Evolutionary conservation across 2,888 invertebrate genomes (phyloP).

Genomic region (Hipparchia semele): DNA sequence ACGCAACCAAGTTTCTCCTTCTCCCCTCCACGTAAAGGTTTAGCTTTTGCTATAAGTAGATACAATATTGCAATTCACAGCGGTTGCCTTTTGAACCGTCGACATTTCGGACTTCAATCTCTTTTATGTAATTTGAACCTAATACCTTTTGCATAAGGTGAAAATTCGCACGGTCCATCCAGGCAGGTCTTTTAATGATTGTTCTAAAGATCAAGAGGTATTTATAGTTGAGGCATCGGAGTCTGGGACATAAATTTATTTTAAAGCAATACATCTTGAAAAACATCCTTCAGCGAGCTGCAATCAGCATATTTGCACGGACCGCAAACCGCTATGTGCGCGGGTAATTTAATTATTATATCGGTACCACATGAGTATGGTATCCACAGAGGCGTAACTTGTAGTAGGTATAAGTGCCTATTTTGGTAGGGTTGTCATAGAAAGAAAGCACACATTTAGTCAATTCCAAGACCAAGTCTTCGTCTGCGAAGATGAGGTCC

Average conservation of each 20-base stretch:
- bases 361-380: neutral
- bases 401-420: too few species aligned
- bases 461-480: too few species aligned
- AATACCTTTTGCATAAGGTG: neutral
- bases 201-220: neutral
- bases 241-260: conserved; percentile 7
- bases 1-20: neutral
- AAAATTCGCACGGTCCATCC: neutral
- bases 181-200: neutral
- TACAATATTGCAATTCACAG: too few species aligned
- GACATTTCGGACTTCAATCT: too few species aligned
- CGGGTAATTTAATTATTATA: conserved; percentile 20
- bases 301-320: conserved; percentile 22
- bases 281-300: conserved; percentile 2
- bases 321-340: conserved; percentile 3
- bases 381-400: too few species aligned
- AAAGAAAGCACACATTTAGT: too few species aligned
- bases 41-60: too few species aligned
- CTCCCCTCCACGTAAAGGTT: too few species aligned
- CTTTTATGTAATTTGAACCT: too few species aligned
- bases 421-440: too few species aligned
- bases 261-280: conserved; percentile 12
- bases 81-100: too few species aligned
- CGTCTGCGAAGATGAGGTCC: too few species aligned
- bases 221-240: conserved; percentile 1